Percentiles rank a stretch among this genome's conserved stretches.
These are phyloP conservation scores for Falco peregrinus DNA, from an alignment of 2,797 vertebrate genomes.

Conservation along the genomic window DNA sequence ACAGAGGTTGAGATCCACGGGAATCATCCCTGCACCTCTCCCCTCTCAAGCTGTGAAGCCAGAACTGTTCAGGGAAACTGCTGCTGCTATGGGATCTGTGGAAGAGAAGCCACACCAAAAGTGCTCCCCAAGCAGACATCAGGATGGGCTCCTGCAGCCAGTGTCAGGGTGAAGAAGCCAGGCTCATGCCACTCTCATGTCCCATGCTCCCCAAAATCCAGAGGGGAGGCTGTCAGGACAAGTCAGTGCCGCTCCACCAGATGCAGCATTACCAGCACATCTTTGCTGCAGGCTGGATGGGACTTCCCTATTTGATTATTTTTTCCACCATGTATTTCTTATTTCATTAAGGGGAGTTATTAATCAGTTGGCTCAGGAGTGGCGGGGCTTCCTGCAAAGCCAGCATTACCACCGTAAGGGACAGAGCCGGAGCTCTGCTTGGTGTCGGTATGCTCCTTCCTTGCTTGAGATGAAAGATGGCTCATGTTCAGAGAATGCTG, in stretches of 20 bases:
- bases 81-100: background rate
- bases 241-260: rapidly evolving
- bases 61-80: background rate
- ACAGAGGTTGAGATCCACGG: background rate
- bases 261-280: rapidly evolving
- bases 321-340: background rate
- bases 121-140: background rate
- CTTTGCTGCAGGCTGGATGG: background rate
- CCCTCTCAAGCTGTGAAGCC: background rate
- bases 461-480: background rate
- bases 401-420: background rate
- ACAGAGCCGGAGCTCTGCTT: background rate
- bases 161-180: background rate
- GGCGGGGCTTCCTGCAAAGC: background rate
- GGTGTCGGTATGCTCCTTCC: background rate
- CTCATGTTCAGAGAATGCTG: background rate
- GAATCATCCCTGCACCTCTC: background rate
- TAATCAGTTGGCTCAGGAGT: background rate
- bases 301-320: background rate
- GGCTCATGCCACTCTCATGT: rapidly evolving
- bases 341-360: background rate
- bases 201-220: background rate
- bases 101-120: background rate
- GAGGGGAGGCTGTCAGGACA: background rate
- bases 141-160: background rate